Base-by-base conservation (phyloP, 2,113 vertebrate species). In the Phaethon lepturus region DNA sequence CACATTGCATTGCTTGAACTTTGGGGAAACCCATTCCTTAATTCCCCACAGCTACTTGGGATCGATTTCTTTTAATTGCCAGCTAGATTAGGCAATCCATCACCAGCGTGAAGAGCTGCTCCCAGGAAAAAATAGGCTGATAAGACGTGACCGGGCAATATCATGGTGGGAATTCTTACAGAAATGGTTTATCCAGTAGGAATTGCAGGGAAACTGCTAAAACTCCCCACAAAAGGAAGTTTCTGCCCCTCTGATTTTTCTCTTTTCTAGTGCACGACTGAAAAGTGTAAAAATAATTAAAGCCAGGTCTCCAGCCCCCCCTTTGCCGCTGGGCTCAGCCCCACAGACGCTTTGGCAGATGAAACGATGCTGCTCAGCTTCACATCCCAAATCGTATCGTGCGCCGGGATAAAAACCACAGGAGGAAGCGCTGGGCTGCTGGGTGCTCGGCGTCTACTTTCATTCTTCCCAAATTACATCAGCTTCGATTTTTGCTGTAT, bases 111-210 rank as follows among this genome's bases (percentile, higher is more conserved):
- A 47, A 29, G 24, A 40, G 44, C 59, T 29, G 40, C 53, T 84
- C 26, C 86, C 66, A 67, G 45, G 66, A 28, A 62, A 63, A 49
- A 55, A 26, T 3, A 16, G 4, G 8, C 2, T 7, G 45, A 5
- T 25, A 35, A 73, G 9, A 40, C 55, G 25, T 3, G 0, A 12
- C 1, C 0, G 1, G 63, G n/a, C 10, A 23, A 10, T 2, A 20
- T 5, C 25, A 38, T 3, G 0, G 13, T 3, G 20, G 67, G n/a
- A 66, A 40, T 38, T 20, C 0, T 4, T 31, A 7, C 28, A n/a
- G 62, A 8, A 17, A 25, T 7, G 38, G 45, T 59, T 55, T 35
- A 26, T 55, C 19, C 45, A 5, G 40, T 2, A 5, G 60, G 77
- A 69, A 69, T 15, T 10, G n/a, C 18, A 26, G 29, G 7, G 52